Base-by-base conservation (phyloP, 2,113 vertebrate species). In the Xenopus laevis region DNA sequence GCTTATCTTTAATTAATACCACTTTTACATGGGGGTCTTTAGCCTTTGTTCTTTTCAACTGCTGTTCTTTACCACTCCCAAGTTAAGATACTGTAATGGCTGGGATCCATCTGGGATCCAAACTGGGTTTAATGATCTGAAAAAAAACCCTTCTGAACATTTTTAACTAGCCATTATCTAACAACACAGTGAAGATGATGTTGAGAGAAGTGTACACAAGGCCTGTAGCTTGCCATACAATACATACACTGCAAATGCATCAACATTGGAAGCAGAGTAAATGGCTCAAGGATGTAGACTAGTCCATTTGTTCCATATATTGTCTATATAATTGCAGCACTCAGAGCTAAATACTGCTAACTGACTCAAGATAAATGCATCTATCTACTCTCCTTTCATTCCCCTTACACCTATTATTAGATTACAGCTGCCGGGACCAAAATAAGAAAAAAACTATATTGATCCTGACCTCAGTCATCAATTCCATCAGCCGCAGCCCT, bases 401-500 rank as follows among this genome's bases (percentile, higher is more conserved):
- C 79, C 71, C 77, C 65, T 75, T 71, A 71, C 57, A 67, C 53
- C 71, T 80, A 79, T 79, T 86, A 85, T 78, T 83, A 83, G 77
- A 79, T 83, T 84, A 80, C 7, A 78, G 59, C 62, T 81, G 59
- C 30, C 59, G 71, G 69, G 66, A 68, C 57, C 64, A 61, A 10
- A 23, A 20, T 71, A 81, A 82, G 72, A 80, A 71, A 69, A 84
- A 83, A 85, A 84, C 47, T 79, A 74, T 45, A 81, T 84, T 81
- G 23, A 62, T 81, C 65, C 78, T 78, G 74, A 1, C 23, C 23
- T 27, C 1, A 82, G 71, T 69, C 79, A 74, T 61, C 77, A 78
- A 15, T 61, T 71, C 60, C 64, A 83, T 72, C 52, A 81, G 20
- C 18, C 21, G 0, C 0, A 77, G 63, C n/a, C 78, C 18, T 45